phyloP scores from a whole-genome alignment of 1,140 invertebrate species.

The Philotrypesis tridentata region DNA sequence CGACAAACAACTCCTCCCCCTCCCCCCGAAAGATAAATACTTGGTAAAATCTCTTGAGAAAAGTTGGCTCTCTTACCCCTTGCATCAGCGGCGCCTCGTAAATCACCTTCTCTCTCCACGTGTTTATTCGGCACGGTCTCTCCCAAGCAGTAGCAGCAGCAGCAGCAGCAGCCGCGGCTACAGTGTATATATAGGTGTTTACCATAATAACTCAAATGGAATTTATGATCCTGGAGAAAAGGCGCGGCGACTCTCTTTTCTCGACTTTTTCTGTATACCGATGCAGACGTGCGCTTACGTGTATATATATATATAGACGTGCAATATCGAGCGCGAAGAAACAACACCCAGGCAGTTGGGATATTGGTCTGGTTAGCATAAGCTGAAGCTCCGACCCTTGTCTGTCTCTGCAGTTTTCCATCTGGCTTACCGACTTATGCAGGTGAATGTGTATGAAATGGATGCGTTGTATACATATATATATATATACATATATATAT shows the following conservation, averaged over 20 bases:
- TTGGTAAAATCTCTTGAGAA: neutral
- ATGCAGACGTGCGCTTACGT: too few species aligned
- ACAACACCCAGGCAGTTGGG: too few species aligned
- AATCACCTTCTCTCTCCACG: neutral
- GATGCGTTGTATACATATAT: too few species aligned
- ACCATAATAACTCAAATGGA: conserved; percentile 26
- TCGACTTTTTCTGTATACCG: conserved; percentile 9
- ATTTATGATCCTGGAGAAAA: conserved; percentile 33
- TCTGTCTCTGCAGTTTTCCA: neutral
- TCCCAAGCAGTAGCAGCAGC: too few species aligned
- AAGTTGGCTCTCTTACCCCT: neutral
- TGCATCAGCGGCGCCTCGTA: neutral
- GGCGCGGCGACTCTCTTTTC: neutral
- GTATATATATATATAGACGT: too few species aligned
- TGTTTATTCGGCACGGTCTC: neutral
- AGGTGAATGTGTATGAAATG: too few species aligned
- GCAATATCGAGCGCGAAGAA: too few species aligned
- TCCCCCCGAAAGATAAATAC: neutral
- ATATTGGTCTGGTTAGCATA: conserved; percentile 64
- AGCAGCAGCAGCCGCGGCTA: neutral
- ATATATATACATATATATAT: too few species aligned
- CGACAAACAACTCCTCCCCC: too few species aligned
- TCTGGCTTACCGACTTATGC: neutral
- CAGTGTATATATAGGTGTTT: neutral
- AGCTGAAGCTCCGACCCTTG: neutral